These are phyloP conservation scores for Ethmia dodecea DNA, from an alignment of 2,888 invertebrate genomes.

Conservation along the genomic window DNA sequence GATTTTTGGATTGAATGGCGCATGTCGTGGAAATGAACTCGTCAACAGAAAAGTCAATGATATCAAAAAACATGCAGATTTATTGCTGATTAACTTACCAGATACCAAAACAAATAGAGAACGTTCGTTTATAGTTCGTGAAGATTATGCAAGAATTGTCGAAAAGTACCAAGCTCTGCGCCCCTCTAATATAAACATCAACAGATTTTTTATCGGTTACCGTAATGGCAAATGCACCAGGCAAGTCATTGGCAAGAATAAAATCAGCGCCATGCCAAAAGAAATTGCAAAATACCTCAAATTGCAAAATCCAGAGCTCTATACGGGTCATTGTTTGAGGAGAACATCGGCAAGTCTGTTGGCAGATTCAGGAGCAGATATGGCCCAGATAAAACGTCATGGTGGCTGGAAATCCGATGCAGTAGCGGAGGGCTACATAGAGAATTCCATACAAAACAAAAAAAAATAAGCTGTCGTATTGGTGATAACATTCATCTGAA, in stretches of 20 bases:
- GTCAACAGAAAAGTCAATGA: conserved; percentile 1
- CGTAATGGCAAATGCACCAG: conserved; percentile 13
- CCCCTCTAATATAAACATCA: conserved; percentile 4
- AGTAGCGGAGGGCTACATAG: neutral
- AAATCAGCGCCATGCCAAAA: conserved; percentile 12
- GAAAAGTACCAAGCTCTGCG: conserved; percentile 12
- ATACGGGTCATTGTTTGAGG: conserved; percentile 18
- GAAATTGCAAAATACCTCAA: conserved; percentile 17
- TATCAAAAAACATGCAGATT: neutral
- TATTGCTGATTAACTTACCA: neutral
- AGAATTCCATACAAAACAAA: neutral
- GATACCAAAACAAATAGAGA: conserved; percentile 7
- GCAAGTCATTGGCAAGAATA: conserved; percentile 12
- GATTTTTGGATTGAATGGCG: conserved; percentile 3
- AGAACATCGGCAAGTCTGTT: conserved; percentile 17
- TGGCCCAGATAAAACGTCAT: neutral
- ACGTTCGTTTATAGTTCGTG: conserved; percentile 7
- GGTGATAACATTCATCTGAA: too few species aligned
- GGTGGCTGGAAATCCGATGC: neutral
- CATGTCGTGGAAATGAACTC: conserved; percentile 4
- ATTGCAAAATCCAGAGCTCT: conserved; percentile 12
- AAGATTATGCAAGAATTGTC: conserved; percentile 7
- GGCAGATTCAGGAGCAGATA: conserved; percentile 9
- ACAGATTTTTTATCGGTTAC: conserved; percentile 14
- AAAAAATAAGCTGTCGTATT: too few species aligned